Conservation (phyloP, 2,113 vertebrate species). For the Astur gentilis region DNA sequence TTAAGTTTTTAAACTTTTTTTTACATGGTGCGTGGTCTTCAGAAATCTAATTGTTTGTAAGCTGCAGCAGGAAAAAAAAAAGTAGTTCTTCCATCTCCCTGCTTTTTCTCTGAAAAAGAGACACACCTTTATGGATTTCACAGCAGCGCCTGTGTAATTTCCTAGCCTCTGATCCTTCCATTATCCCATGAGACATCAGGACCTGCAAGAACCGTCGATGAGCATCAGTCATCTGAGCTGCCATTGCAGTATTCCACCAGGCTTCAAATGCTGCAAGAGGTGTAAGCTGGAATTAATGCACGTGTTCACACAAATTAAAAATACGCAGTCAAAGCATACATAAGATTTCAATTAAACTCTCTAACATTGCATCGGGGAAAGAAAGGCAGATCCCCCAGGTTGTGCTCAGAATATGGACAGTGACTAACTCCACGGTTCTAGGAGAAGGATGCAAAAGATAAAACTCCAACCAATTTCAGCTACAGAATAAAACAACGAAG, state of each 20-base stretch:
- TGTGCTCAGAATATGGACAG: not conserved
- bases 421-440: not conserved
- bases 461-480: not conserved
- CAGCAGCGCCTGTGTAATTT: conserved; percentile 79
- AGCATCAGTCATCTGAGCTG: conserved; percentile 75
- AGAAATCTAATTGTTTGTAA: not conserved
- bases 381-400: not conserved
- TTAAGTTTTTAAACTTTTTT: not conserved
- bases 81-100: not conserved
- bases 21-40: not conserved
- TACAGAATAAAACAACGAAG: rapidly evolving
- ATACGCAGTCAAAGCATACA: not conserved
- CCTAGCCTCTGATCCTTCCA: conserved; percentile 71
- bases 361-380: not conserved
- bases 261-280: not conserved
- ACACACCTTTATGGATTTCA: conserved; percentile 79
- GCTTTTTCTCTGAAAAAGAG: not conserved
- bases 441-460: not conserved
- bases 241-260: conserved; percentile 38
- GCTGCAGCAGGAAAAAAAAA: not conserved
- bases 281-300: not conserved
- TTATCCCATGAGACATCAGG: conserved; percentile 83
- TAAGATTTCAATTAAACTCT: not conserved
- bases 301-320: not conserved
- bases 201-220: conserved; percentile 88